Evolutionary conservation across 2,113 vertebrate species (phyloP), one percentile per base, ranked within the genome.

Genomic region (Montifringilla adamsi): DNA sequence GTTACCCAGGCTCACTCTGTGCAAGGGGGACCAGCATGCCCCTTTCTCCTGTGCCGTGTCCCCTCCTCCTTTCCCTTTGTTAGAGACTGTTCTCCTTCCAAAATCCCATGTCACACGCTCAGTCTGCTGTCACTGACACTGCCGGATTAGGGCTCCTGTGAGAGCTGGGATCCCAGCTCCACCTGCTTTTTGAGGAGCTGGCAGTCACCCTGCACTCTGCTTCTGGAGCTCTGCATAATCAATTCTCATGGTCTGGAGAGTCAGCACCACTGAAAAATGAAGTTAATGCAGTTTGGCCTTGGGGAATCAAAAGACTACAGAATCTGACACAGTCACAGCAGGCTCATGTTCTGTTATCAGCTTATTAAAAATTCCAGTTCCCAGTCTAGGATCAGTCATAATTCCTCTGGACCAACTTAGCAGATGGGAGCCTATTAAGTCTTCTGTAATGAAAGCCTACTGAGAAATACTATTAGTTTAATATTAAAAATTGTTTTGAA

Each of bases 361-460:
- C 83, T 84, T 53, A 68, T 83, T 91, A 86, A 89, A 90, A 85
- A 80, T 85, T 83, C 62, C 44, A 37, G 60, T 81, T 94, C 60
- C 52, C 47, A 49, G 56, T 78, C 37, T 69, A 91, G 86, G 73
- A 69, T 90, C 84, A 84, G 50, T 69, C 68, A 75, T 84, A 87
- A 72, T 95, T 95, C 72, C 84, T 93, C 84, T 89, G 43, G 49
- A 63, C 74, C 88, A 59, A n/a, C 79, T 94, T 91, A 84, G 56
- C 89, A 94, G 89, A 93, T 94, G 80, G 72, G n/a, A 93, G 63
- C 69, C 77, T 90, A 87, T 81, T 76, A 94, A 80, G 62, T 87
- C 46, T 72, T 73, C 88, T 69, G 26, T 92, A 94, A 86, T 91
- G 67, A 89, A 95, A 93, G 47, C 55, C 85, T 93, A 63, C 55